Percentiles rank a stretch among this genome's conserved stretches.
phyloP scores from a whole-genome alignment of 2,797 vertebrate genomes.

The Rhinatrema bivittatum region DNA sequence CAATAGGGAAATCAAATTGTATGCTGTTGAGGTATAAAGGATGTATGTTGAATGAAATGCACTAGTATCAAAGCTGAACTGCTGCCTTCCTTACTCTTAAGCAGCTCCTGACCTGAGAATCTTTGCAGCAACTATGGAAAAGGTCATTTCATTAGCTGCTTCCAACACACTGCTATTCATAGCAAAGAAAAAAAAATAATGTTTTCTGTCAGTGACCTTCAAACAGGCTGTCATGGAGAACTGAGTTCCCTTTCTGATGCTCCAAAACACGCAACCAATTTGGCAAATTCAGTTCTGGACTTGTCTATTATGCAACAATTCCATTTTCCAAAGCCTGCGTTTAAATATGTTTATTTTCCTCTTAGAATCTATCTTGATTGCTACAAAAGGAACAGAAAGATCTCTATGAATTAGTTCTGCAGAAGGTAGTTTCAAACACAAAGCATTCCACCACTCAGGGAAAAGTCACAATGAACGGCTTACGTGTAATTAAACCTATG shows the following conservation, averaged over 20 bases:
- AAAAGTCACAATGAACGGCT: constrained; percentile 14
- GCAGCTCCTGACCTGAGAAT: no score
- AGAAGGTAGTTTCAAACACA: constrained; percentile 22
- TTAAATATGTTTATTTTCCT: not conserved
- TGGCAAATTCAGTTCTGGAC: not conserved
- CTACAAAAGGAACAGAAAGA: constrained; percentile 1
- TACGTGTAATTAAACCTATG: constrained; percentile 20
- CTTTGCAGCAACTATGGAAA: not conserved
- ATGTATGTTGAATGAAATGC: no score
- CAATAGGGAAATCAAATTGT: no score
- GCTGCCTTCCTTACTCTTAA: no score
- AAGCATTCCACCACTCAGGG: constrained; percentile 10
- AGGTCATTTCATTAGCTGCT: not conserved
- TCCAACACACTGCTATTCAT: not conserved
- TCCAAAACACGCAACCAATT: not conserved
- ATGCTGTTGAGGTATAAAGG: no score
- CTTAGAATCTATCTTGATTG: no score
- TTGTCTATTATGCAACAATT: not conserved
- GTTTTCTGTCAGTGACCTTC: not conserved
- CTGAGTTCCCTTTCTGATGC: no score
- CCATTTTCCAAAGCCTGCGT: not conserved
- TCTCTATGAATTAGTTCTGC: constrained; percentile 16
- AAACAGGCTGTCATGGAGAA: not conserved
- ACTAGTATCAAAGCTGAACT: no score
- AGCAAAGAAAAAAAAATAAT: not conserved